Conservation (phyloP, 2,888 invertebrate genomes). For the Watsonalla binaria region DNA sequence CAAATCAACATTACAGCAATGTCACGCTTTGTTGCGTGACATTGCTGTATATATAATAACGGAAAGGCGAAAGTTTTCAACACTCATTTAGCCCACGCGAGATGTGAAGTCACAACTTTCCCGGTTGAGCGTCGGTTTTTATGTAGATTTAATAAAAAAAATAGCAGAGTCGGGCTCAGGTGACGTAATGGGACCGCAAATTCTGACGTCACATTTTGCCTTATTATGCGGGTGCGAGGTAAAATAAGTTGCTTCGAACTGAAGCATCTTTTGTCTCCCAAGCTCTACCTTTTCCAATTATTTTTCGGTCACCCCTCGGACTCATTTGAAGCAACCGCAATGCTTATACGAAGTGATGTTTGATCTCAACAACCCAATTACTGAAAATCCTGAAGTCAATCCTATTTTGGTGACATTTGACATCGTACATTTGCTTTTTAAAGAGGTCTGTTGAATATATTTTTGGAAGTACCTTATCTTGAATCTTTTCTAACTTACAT, state of each 20-base stretch:
- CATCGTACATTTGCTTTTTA: too few species aligned
- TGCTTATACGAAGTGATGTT: background rate
- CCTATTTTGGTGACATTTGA: background rate
- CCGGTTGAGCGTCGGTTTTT: background rate
- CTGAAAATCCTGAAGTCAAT: background rate
- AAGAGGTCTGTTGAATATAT: too few species aligned
- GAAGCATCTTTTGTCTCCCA: background rate
- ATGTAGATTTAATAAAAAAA: background rate
- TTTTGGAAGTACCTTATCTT: too few species aligned
- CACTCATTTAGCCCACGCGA: background rate
- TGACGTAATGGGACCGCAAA: background rate
- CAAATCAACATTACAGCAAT: background rate
- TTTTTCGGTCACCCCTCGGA: background rate
- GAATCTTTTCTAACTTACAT: too few species aligned
- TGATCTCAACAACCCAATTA: background rate
- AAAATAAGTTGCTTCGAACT: background rate
- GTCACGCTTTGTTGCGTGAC: too few species aligned
- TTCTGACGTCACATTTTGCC: background rate
- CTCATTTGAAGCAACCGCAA: background rate
- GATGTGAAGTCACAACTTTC: background rate
- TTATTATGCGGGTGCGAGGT: background rate
- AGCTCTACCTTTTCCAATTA: background rate
- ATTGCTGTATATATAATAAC: background rate
- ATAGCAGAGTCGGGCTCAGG: background rate
- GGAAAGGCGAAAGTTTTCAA: background rate